These are phyloP conservation scores for Apostichopus japonicus DNA, from an alignment of 35 echinoderm and acorn worm species.

Conservation along the genomic window DNA sequence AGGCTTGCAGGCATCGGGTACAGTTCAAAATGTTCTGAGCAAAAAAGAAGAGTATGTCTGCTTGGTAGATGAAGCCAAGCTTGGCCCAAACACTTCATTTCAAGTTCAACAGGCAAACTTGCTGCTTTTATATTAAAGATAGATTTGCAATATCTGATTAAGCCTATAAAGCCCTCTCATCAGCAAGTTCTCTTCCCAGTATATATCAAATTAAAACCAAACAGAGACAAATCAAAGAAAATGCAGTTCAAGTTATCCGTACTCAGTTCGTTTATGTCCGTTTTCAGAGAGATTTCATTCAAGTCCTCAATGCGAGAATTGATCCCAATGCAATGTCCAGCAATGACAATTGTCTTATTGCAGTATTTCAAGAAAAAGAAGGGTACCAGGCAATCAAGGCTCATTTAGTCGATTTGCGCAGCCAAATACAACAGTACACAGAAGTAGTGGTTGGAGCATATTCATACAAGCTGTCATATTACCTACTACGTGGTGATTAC, in stretches of 20 bases:
- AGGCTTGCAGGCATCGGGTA: constrained; percentile 31
- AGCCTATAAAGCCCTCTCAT: constrained; percentile 33
- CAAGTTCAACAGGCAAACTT: constrained; percentile 25
- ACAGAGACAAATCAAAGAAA: constrained; percentile 46
- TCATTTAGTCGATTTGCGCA: constrained; percentile 33
- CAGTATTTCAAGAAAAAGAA: constrained; percentile 47
- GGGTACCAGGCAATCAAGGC: constrained; percentile 40
- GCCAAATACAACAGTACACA: constrained; percentile 13
- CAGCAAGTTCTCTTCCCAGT: constrained; percentile 50
- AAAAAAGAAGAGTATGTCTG: constrained; percentile 48
- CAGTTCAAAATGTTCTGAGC: constrained; percentile 34
- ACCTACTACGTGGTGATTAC: constrained; percentile 51
- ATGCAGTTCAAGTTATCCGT: constrained; percentile 11
- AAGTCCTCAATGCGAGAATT: constrained; percentile 45
- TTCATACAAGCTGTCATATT: constrained; percentile 51
- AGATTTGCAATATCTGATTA: constrained; percentile 61
- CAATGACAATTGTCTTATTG: constrained; percentile 41
- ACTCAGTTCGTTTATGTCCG: constrained; percentile 43
- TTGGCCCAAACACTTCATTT: neutral
- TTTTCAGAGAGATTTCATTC: constrained; percentile 53
- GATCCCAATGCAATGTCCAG: constrained; percentile 43
- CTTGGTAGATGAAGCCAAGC: neutral
- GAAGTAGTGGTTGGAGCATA: constrained; percentile 11
- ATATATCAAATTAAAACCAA: constrained; percentile 47
- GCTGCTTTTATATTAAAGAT: constrained; percentile 53